phyloP scores from a whole-genome alignment of 1,140 invertebrate species.

The Euwallacea fornicatus region DNA sequence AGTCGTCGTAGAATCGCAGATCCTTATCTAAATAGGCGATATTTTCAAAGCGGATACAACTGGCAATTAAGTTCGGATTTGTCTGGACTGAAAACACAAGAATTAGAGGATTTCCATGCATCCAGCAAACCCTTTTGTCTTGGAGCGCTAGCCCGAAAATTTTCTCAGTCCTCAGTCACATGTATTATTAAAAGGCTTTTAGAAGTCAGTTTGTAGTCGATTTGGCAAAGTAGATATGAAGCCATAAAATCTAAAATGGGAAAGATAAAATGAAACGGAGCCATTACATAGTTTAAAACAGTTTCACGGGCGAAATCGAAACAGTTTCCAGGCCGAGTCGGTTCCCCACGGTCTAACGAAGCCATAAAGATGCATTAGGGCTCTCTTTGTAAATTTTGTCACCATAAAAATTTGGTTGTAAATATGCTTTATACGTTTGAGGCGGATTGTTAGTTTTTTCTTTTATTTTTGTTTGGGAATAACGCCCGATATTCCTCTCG shows the following conservation, averaged over 20 bases:
- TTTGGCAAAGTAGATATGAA: constrained; percentile 42
- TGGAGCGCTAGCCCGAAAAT: constrained; percentile 21
- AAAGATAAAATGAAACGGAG: constrained; percentile 41
- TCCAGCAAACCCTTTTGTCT: constrained; percentile 9
- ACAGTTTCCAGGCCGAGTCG: constrained; percentile 39
- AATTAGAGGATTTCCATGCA: constrained; percentile 4
- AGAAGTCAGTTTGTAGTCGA: constrained; percentile 40
- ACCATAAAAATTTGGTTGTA: constrained; percentile 35
- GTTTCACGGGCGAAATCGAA: constrained; percentile 39
- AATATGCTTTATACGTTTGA: too few species aligned
- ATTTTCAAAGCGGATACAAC: neutral
- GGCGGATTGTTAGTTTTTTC: too few species aligned
- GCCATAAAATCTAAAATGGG: constrained; percentile 42
- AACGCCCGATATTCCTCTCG: too few species aligned
- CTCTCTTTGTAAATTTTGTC: constrained; percentile 44
- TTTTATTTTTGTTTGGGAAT: too few species aligned
- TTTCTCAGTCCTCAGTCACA: constrained; percentile 22
- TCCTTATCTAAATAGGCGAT: constrained; percentile 3
- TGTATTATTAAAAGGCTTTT: constrained; percentile 48
- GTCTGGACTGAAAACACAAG: neutral
- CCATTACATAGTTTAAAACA: constrained; percentile 41
- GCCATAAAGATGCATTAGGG: constrained; percentile 43
- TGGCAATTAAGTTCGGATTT: constrained; percentile 4
- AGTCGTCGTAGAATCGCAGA: too few species aligned
- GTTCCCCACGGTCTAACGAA: constrained; percentile 38